Conservation (phyloP, 2,888 invertebrate species). For the Pelosia muscerda region DNA sequence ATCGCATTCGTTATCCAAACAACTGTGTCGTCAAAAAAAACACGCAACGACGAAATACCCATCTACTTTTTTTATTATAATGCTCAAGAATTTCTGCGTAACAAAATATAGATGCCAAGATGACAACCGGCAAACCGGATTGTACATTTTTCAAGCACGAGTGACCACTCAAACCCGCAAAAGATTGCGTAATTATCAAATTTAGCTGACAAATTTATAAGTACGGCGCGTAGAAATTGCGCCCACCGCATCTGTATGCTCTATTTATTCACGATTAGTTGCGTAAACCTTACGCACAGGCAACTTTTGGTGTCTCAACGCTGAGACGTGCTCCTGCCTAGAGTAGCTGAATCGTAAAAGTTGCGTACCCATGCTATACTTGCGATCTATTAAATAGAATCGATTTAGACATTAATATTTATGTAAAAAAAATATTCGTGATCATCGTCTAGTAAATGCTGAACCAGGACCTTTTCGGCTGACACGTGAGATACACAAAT, state of each 20-base stretch:
- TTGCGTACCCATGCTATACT: slow-evolving; percentile 57
- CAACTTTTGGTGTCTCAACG: slow-evolving; percentile 70
- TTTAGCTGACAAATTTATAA: slow-evolving; percentile 54
- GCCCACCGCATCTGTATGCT: slow-evolving; percentile 64
- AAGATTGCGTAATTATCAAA: slow-evolving; percentile 55
- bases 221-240: slow-evolving; percentile 56
- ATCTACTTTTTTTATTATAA: slow-evolving; percentile 32
- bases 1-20: slow-evolving; percentile 29
- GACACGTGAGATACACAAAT: too few species aligned
- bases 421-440: background rate
- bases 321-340: slow-evolving; percentile 59
- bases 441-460: too few species aligned
- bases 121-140: slow-evolving; percentile 36
- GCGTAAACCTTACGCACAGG: slow-evolving; percentile 62
- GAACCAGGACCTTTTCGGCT: too few species aligned
- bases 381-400: slow-evolving; percentile 25
- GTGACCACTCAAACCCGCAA: slow-evolving; percentile 42
- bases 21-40: slow-evolving; percentile 54
- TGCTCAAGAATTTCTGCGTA: slow-evolving; percentile 38
- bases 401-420: slow-evolving; percentile 15
- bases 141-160: slow-evolving; percentile 58
- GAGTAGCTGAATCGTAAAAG: slow-evolving; percentile 58
- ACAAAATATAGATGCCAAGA: slow-evolving; percentile 49
- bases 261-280: slow-evolving; percentile 58
- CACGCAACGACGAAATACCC: slow-evolving; percentile 26